Percentiles rank a stretch among this genome's conserved stretches.
phyloP scores from a whole-genome alignment of 2,113 vertebrate species.

The Pseudorectes ferrugineus region DNA sequence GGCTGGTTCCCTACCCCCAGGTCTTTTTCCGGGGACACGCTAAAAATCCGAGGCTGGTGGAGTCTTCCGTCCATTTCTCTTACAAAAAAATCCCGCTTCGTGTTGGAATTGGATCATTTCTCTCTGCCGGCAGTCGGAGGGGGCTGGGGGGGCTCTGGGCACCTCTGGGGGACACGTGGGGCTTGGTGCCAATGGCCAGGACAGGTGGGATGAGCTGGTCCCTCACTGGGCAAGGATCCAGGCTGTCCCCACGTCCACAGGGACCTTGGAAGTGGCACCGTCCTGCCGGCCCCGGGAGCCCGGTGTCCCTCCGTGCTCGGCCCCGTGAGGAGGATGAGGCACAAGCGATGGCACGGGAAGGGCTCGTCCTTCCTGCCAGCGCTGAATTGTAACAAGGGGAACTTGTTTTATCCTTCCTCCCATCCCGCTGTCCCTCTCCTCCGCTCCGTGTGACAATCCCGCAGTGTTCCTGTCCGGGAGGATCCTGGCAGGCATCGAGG shows the following conservation, averaged over 20 bases:
- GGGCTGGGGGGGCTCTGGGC: neutral
- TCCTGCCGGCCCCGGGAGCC: neutral
- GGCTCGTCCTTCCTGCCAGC: neutral
- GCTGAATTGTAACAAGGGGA: neutral
- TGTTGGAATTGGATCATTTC: neutral
- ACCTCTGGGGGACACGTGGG: rapidly evolving
- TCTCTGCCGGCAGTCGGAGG: rapidly evolving
- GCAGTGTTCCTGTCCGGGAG: neutral
- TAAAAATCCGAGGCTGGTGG: neutral
- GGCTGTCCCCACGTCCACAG: neutral
- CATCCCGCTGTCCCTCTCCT: neutral
- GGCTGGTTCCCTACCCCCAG: neutral
- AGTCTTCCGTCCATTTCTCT: neutral
- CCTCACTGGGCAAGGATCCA: neutral
- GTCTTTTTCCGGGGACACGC: neutral
- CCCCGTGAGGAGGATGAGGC: neutral
- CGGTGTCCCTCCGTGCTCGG: rapidly evolving
- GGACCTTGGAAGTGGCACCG: neutral
- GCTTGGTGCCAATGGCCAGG: neutral
- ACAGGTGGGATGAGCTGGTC: neutral
- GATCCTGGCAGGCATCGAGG: conserved; percentile 4
- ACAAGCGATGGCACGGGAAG: neutral
- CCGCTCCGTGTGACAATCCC: neutral
- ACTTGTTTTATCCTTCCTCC: neutral
- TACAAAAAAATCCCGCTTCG: rapidly evolving